These are phyloP conservation scores for Origma solitaria DNA, from an alignment of 2,113 vertebrate genomes.

Conservation along the genomic window DNA sequence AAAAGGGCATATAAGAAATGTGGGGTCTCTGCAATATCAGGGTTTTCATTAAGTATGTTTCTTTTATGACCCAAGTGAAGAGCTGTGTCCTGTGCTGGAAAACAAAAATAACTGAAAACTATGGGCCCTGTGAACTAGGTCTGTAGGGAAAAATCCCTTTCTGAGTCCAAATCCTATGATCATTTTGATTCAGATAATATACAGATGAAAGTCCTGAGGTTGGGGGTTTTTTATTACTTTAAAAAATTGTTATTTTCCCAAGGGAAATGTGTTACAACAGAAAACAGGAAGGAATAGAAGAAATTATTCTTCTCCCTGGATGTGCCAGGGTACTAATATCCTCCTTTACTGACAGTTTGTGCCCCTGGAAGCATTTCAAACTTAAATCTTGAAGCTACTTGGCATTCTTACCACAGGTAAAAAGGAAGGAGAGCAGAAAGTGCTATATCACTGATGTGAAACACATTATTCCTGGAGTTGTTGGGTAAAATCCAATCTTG, in stretches of 20 bases:
- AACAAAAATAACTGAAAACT: not conserved
- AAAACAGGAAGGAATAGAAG: not conserved
- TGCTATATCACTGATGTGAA: not conserved
- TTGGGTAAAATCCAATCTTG: not conserved
- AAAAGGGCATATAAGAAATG: too few relatives aligned
- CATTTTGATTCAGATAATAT: not conserved
- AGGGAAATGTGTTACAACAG: not conserved
- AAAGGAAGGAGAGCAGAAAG: not conserved
- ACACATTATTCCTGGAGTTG: not conserved
- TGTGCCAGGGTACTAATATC: not conserved
- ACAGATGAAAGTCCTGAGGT: not conserved
- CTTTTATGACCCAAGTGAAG: not conserved
- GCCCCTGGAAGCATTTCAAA: not conserved
- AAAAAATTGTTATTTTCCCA: not conserved
- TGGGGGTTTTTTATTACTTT: rapidly evolving
- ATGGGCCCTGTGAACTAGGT: not conserved
- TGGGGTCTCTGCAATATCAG: not conserved
- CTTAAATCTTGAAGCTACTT: not conserved
- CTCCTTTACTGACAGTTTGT: not conserved
- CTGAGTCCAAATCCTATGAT: not conserved
- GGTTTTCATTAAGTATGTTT: not conserved
- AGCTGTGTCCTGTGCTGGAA: not conserved
- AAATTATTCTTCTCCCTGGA: not conserved
- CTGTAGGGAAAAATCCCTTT: not conserved
- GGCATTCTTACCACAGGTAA: not conserved